Conservation (phyloP, 2,113 vertebrate genomes). For the Pollimyrus isidori region DNA sequence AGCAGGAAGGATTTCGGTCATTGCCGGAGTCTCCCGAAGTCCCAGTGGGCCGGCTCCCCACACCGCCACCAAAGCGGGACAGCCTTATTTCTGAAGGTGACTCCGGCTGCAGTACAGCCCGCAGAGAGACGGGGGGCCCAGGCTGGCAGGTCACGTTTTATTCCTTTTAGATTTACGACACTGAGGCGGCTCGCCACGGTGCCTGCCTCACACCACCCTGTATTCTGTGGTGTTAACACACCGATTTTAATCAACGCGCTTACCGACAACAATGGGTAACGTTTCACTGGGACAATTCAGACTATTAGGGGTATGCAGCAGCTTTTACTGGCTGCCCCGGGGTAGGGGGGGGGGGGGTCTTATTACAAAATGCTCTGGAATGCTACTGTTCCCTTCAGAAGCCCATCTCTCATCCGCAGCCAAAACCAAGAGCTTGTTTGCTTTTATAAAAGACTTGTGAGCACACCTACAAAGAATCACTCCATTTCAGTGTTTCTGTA, state of each 20-base stretch:
- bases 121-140: not conserved
- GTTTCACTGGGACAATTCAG: slow-evolving; percentile 4
- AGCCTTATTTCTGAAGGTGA: slow-evolving; percentile 15
- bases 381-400: not conserved
- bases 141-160: not conserved
- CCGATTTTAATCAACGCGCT: not conserved
- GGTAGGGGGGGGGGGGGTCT: not conserved
- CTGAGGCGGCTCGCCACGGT: not conserved
- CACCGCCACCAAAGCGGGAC: not conserved
- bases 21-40: not conserved
- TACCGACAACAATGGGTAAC: not conserved
- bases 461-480: not conserved
- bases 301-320: not conserved
- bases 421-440: not conserved
- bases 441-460: not conserved
- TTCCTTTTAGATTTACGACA: not conserved
- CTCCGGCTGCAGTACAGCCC: not conserved
- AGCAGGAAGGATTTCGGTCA: not conserved
- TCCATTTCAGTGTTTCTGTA: not conserved
- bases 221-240: not conserved
- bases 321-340: not conserved
- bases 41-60: not conserved
- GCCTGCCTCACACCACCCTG: too few relatives aligned
- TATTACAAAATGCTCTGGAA: not conserved
- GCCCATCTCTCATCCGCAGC: not conserved